These are phyloP conservation scores for Dolichallabes microphthalmus DNA, from an alignment of 2,113 vertebrate species.

Conservation along the genomic window DNA sequence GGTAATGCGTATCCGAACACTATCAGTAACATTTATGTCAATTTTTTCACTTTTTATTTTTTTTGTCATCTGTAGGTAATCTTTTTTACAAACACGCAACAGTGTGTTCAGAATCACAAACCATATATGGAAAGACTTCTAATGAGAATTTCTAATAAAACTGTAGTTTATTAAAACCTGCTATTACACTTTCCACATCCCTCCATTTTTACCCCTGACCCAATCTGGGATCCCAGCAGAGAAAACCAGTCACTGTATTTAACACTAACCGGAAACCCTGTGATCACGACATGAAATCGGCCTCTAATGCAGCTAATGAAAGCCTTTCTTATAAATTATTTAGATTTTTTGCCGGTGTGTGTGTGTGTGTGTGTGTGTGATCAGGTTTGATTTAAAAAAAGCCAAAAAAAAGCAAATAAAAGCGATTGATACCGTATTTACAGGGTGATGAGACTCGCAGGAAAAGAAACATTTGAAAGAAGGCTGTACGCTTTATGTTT, in stretches of 20 bases:
- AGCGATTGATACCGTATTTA: no score
- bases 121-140: neutral
- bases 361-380: no score
- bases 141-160: neutral
- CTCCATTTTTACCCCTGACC: conserved; percentile 36
- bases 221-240: conserved; percentile 36
- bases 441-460: no score
- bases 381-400: neutral
- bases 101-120: neutral
- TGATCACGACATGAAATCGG: neutral
- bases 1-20: neutral
- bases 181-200: neutral
- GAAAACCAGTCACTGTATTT: conserved; percentile 39
- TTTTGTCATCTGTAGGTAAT: neutral
- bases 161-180: neutral
- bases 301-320: conserved; percentile 6
- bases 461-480: no score
- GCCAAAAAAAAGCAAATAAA: no score
- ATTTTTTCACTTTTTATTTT: neutral
- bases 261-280: conserved; percentile 27
- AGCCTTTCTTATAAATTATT: neutral
- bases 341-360: neutral
- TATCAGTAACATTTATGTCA: neutral
- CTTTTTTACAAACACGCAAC: neutral
- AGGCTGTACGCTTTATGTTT: no score